These are phyloP conservation scores for Drosophila tripunctata DNA, from an alignment of 2,888 invertebrate genomes.

Conservation along the genomic window DNA sequence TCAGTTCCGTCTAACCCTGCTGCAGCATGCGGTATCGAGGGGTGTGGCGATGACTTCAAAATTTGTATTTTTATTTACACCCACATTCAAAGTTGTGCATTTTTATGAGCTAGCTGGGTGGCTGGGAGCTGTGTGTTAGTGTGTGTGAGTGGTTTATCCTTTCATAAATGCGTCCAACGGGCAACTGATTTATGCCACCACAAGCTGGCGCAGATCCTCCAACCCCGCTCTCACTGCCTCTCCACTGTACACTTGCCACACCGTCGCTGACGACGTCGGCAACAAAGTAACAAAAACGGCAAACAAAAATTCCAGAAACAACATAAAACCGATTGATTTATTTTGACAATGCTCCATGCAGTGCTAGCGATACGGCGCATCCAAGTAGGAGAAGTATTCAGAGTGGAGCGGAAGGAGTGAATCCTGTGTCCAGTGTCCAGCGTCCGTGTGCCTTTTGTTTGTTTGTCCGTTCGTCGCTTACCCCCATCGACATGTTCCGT, in stretches of 20 bases:
- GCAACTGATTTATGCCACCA: conserved; percentile 77
- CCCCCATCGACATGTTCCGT: conserved; percentile 66
- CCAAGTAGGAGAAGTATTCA: background rate
- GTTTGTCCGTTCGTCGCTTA: conserved; percentile 49
- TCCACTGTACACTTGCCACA: conserved; percentile 30
- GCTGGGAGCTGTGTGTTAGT: conserved; percentile 31
- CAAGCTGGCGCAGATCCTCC: conserved; percentile 60
- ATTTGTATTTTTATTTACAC: conserved; percentile 72
- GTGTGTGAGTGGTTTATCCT: conserved; percentile 67
- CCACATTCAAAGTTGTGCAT: conserved; percentile 66
- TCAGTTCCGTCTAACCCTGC: background rate
- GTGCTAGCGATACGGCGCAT: conserved; percentile 26
- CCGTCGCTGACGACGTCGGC: conserved; percentile 39
- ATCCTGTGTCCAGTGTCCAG: background rate
- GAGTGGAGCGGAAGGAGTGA: background rate
- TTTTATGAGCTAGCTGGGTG: conserved; percentile 60
- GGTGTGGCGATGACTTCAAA: conserved; percentile 8
- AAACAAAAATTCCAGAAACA: conserved; percentile 80
- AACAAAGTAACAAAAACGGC: conserved; percentile 74
- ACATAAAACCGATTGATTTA: conserved; percentile 84
- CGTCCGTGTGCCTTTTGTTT: conserved; percentile 35
- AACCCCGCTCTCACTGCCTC: conserved; percentile 14
- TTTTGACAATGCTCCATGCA: conserved; percentile 82
- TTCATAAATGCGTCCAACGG: conserved; percentile 79
- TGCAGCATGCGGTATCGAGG: background rate